Evolutionary conservation across 2,888 invertebrate species (phyloP), one percentile per base, ranked within the genome.

Genomic region (Gastracanthus pulcherrimus): DNA sequence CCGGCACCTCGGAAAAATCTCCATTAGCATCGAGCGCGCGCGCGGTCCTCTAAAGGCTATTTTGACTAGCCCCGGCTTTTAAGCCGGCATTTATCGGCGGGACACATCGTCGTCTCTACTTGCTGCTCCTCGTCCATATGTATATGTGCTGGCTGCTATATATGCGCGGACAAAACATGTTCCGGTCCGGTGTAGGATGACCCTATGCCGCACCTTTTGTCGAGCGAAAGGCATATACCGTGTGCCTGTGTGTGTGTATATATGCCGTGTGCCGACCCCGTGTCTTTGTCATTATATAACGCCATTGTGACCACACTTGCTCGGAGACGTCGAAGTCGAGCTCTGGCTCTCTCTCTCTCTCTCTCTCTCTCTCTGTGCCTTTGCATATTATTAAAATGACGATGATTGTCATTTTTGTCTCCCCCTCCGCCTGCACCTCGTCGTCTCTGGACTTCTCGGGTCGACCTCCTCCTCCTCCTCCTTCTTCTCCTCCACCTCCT

Each of bases 261-360:
- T 16, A 6, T 7, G 6, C 7, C 13, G 31, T 36, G 36, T 69
- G 86, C 87, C 70, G 69, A 34, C 88, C 88, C 88, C 88, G 87
- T 87, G 90, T 91, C 91, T 91, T 91, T 91, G 91, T 91, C 91
- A 91, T 91, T 91, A 91, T 91, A 91, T 91, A 91, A 91, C 75
- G 90, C 91, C 87, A 91, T 91, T 91, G 91, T 91, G 89, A 87
- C 90, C 90, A 90, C 91, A 91, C 91, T 91, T 91, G 90, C 89
- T 89, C 88, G 38, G 71, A 69, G 88, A 81, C 89, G 88, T 89
- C 86, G 87, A 90, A 87, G 85, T 85, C 83, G 83, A 84, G 55
- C 64, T 64, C 45, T 36, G 70, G 3, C 69, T 64, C 48, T 9
- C 34, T 31, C 62, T 62, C 69, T 41, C 71, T 45, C 72, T 13